Evolutionary conservation across 2,113 vertebrate genomes (phyloP).

Genomic region (Crypturellus undulatus): DNA sequence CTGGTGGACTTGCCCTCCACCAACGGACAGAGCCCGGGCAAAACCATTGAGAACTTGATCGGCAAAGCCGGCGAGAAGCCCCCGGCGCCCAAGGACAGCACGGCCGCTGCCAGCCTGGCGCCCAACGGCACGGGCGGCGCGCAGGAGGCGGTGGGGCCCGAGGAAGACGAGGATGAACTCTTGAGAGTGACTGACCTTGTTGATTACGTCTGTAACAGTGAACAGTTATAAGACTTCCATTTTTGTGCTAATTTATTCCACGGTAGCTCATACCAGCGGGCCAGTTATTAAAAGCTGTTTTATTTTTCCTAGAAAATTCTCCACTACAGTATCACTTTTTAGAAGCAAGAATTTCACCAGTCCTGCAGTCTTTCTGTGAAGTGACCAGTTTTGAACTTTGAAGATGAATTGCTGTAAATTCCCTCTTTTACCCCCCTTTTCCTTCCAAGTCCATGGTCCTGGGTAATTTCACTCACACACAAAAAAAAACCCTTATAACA

Average conservation of each 20-base stretch:
- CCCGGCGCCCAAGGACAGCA: constrained; percentile 85
- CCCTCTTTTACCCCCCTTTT: constrained; percentile 74
- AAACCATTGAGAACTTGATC: constrained; percentile 86
- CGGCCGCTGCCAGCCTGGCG: constrained; percentile 77
- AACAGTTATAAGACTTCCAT: constrained; percentile 92
- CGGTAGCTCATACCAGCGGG: constrained; percentile 87
- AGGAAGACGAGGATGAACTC: constrained; percentile 97
- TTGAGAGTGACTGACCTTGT: constrained; percentile 95
- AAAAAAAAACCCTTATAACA: constrained; percentile 76
- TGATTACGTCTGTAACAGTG: constrained; percentile 96
- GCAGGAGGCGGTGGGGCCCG: constrained; percentile 83
- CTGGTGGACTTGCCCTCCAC: constrained; percentile 86
- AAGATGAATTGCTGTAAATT: constrained; percentile 83
- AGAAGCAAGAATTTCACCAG: constrained; percentile 83
- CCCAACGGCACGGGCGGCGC: constrained; percentile 86
- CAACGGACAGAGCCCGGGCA: constrained; percentile 91
- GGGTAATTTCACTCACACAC: constrained; percentile 77
- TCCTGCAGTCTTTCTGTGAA: constrained; percentile 85
- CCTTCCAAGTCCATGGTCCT: constrained; percentile 85
- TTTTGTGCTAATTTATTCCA: constrained; percentile 89
- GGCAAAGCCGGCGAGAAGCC: constrained; percentile 81
- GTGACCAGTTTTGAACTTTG: constrained; percentile 84
- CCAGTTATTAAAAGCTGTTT: constrained; percentile 88
- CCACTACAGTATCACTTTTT: constrained; percentile 86
- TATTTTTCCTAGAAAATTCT: constrained; percentile 85